phyloP scores from a whole-genome alignment of 2,888 invertebrate genomes.

The Marasmarcha lunaedactyla region DNA sequence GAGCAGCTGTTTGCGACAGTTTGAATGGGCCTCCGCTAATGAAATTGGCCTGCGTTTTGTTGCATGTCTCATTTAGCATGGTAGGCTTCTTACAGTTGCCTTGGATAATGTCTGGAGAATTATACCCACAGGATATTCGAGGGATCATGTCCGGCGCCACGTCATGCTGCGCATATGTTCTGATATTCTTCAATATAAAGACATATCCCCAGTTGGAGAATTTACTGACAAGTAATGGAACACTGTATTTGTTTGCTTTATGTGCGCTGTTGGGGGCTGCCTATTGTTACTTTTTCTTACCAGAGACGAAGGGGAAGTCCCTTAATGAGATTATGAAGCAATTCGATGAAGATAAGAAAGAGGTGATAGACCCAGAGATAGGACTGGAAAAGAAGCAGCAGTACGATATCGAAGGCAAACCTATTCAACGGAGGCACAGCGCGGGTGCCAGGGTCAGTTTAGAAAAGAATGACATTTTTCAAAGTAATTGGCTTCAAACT shows the following conservation, averaged over 20 bases:
- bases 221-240: constrained; percentile 71
- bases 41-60: constrained; percentile 71
- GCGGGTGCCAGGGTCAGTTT: constrained; percentile 47
- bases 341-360: constrained; percentile 61
- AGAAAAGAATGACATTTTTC: constrained; percentile 39
- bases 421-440: constrained; percentile 52
- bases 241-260: constrained; percentile 72
- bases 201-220: constrained; percentile 74
- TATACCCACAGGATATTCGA: constrained; percentile 76
- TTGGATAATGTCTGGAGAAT: constrained; percentile 81
- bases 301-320: constrained; percentile 78
- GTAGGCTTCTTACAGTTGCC: constrained; percentile 79
- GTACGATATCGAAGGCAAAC: constrained; percentile 28
- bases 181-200: constrained; percentile 79
- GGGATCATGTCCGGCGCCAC: constrained; percentile 79
- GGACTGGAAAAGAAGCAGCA: constrained; percentile 34
- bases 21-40: constrained; percentile 61
- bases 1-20: constrained; percentile 71
- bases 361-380: constrained; percentile 35
- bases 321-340: constrained; percentile 76
- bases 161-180: constrained; percentile 75
- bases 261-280: constrained; percentile 72
- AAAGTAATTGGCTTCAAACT: constrained; percentile 31
- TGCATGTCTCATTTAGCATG: constrained; percentile 80
- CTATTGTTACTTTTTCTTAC: constrained; percentile 72